Base-by-base conservation (phyloP, 1,140 invertebrate genomes). In the Battus philenor region DNA sequence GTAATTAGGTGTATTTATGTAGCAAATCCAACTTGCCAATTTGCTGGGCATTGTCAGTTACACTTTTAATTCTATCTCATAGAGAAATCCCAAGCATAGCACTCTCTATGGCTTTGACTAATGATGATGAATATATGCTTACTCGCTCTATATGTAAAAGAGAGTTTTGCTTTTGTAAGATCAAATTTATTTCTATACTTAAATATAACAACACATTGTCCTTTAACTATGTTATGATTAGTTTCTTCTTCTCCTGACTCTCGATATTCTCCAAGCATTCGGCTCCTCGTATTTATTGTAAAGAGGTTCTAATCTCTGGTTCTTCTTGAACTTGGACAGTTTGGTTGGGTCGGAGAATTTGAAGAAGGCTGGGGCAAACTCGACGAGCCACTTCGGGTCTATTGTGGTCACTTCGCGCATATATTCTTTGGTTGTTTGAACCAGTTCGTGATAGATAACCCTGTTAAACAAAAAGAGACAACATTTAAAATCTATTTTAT, bases 231-330 rank as follows among this genome's bases (percentile, higher is more conserved):
- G n/a, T n/a, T n/a, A n/a, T n/a, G n/a, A n/a, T 89, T 93, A 98
- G 90, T 97, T 98, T 65, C 95, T 90, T 63, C 96, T 88, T 66
- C 95, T 90, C 31, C 97, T 88, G 31, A 98, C 95, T 63, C 98
- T 87, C 0, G 98, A 99, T 87, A 99, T 99, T 83, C 98, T 91
- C 98, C 98, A 99, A 0, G 97, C 93, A 84, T 99, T 99, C 0
- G 98, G 95, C 82, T 99, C 98, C 84, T 99, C 98, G 72, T 99
- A 99, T 88, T 99, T 99, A 80, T 99, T 99, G 79, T 98, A 98
- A 0, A 99, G 86, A 0, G 98, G 98, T 76, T 99, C 98, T 17
- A 99, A 89, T 56, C 97, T 90, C 88, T 99, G 97, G 87, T 99
- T 99, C 83, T 99, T 99, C 90, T 99, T 99, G 75, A 99, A 98